phyloP scores from a whole-genome alignment of 2,797 vertebrate genomes.

The Artibeus lituratus region DNA sequence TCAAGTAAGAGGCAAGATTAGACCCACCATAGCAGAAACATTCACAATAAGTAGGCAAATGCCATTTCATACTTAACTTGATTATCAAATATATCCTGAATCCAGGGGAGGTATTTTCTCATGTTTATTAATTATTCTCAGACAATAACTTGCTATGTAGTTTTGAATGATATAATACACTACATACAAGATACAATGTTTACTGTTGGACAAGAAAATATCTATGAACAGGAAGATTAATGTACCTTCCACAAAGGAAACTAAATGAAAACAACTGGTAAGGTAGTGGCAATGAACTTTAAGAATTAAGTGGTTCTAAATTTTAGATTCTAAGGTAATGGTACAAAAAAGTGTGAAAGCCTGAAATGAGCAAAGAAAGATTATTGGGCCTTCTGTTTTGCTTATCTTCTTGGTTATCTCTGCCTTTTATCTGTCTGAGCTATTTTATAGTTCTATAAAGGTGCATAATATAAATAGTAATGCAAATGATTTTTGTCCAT shows the following conservation, averaged over 20 bases:
- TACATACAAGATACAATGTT: not conserved
- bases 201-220: not conserved
- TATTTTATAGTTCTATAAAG: not conserved
- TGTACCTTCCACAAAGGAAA: not conserved
- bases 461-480: not conserved
- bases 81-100: not conserved
- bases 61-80: not conserved
- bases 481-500: conserved; percentile 11
- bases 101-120: not conserved
- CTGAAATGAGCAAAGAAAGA: not conserved
- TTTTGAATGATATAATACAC: not conserved
- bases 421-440: not conserved
- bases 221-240: not conserved
- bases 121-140: conserved; percentile 4
- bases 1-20: conserved; percentile 4
- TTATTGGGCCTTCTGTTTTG: not conserved
- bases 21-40: not conserved
- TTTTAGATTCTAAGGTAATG: not conserved
- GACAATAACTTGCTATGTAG: not conserved
- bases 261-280: not conserved
- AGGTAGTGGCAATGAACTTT: not conserved
- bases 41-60: not conserved
- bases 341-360: not conserved
- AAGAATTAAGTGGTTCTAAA: not conserved
- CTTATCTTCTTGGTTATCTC: not conserved